Conservation (phyloP, 2,113 vertebrate genomes). For the Melospiza georgiana region DNA sequence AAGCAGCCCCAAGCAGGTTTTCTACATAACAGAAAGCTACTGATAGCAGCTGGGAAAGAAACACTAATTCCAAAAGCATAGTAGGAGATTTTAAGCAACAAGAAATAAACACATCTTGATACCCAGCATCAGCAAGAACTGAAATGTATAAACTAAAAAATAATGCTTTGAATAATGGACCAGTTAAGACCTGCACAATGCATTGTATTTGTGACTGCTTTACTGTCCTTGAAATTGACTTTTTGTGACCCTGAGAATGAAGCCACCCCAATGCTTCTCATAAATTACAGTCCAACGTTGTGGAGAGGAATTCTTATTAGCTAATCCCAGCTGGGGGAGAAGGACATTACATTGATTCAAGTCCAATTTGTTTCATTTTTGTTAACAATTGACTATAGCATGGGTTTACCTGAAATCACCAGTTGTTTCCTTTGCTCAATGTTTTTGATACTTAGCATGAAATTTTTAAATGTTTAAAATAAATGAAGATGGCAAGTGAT, state of each 20-base stretch:
- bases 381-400: not conserved
- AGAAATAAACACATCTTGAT: not conserved
- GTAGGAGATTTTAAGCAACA: not conserved
- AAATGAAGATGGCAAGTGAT: not conserved
- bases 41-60: not conserved
- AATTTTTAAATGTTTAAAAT: not conserved
- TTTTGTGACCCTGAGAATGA: not conserved
- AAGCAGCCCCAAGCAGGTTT: not conserved
- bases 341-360: not conserved
- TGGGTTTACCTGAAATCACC: slow-evolving; percentile 3
- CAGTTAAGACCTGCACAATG: not conserved
- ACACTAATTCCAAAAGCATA: not conserved
- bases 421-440: slow-evolving; percentile 17
- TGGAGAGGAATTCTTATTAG: not conserved
- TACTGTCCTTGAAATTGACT: not conserved
- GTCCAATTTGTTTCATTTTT: not conserved
- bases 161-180: not conserved
- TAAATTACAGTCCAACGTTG: not conserved
- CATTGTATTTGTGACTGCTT: not conserved
- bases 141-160: not conserved
- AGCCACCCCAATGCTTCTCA: not conserved
- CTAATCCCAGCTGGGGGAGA: not conserved
- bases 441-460: slow-evolving; percentile 26
- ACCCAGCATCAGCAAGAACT: not conserved
- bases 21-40: not conserved